Conservation (phyloP, 2,113 vertebrate species). For the Gallinago media region DNA sequence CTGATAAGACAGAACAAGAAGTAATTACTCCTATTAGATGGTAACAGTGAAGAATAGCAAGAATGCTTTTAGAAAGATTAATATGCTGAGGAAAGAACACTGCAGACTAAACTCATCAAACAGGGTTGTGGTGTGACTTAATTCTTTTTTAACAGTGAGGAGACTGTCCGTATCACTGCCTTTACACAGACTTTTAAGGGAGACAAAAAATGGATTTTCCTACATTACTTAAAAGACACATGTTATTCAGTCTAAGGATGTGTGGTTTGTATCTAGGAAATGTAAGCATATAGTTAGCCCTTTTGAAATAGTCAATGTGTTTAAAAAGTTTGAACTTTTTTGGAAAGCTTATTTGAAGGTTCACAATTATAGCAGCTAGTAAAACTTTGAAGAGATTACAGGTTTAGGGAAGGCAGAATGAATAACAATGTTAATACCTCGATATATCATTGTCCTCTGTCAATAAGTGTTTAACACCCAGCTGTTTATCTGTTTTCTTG, state of each 20-base stretch:
- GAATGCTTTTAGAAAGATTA: constrained; percentile 64
- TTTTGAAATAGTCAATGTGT: background rate
- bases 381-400: background rate
- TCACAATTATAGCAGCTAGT: background rate
- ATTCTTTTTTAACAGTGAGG: background rate
- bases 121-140: constrained; percentile 1
- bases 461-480: background rate
- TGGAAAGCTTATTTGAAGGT: background rate
- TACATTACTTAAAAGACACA: background rate
- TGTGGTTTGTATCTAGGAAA: background rate
- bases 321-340: background rate
- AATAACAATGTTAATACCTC: background rate
- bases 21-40: constrained; percentile 68
- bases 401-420: background rate
- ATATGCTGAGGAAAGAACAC: constrained; percentile 51
- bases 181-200: background rate
- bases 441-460: background rate
- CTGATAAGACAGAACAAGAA: constrained; percentile 64
- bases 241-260: background rate
- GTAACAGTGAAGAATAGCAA: constrained; percentile 45
- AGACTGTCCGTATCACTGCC: background rate
- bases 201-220: background rate
- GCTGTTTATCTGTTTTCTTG: background rate
- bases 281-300: background rate
- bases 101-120: constrained; percentile 11